phyloP scores from a whole-genome alignment of 2,797 vertebrate genomes.

The Caiman crocodilus region DNA sequence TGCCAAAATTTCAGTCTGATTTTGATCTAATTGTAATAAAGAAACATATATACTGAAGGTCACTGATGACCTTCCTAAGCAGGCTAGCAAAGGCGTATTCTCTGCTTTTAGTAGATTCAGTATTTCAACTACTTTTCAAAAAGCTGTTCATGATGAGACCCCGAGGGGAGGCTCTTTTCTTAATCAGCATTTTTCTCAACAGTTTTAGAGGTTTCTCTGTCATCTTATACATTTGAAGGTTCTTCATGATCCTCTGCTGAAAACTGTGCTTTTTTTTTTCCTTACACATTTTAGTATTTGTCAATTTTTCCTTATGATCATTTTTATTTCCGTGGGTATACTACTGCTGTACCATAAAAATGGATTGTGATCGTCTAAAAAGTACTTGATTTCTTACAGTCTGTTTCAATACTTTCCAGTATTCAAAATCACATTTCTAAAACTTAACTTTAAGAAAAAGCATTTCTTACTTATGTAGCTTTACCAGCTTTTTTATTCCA shows the following conservation, averaged over 20 bases:
- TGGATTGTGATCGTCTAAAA: slow-evolving; percentile 70
- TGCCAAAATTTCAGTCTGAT: slow-evolving; percentile 72
- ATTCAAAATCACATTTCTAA: background rate
- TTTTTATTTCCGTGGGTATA: slow-evolving; percentile 48
- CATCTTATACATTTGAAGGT: slow-evolving; percentile 60
- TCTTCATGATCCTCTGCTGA: slow-evolving; percentile 67
- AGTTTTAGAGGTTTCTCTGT: slow-evolving; percentile 48
- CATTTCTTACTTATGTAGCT: slow-evolving; percentile 62
- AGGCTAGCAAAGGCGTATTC: slow-evolving; percentile 74
- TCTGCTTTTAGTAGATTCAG: slow-evolving; percentile 69
- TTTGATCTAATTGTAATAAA: slow-evolving; percentile 78
- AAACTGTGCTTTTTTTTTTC: slow-evolving; percentile 66
- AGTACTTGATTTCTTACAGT: slow-evolving; percentile 43
- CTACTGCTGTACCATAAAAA: slow-evolving; percentile 37
- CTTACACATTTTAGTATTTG: slow-evolving; percentile 60
- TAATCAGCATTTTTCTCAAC: slow-evolving; percentile 74
- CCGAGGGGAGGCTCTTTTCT: slow-evolving; percentile 72
- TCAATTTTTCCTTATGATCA: slow-evolving; percentile 57
- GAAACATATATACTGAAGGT: slow-evolving; percentile 73
- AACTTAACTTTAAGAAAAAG: slow-evolving; percentile 54
- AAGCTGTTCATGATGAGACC: slow-evolving; percentile 68
- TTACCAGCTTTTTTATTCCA: slow-evolving; percentile 36
- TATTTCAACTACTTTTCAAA: slow-evolving; percentile 77
- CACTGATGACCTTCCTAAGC: slow-evolving; percentile 76
- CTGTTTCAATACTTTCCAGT: background rate